Base-by-base conservation (phyloP, 2,888 invertebrate genomes). In the Cremastinae sp. region DNA sequence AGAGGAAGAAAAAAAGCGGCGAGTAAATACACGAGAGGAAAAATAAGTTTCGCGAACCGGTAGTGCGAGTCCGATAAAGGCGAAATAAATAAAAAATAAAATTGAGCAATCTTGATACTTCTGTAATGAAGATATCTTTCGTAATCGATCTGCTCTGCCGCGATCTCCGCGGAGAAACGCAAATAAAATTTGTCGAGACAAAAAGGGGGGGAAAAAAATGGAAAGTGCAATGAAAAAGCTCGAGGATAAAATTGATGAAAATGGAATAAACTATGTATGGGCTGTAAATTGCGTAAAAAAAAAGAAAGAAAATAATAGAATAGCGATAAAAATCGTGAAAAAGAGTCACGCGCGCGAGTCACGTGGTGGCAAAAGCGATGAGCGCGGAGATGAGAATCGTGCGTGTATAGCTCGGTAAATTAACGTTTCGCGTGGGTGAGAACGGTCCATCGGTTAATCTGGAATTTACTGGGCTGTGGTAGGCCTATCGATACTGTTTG, bases 401-500 rank as follows among this genome's bases (percentile, higher is more conserved):
- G 38, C 54, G 61, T 68, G 73, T 74, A n/a, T n/a, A 61, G 68
- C 73, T 61, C 53, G 53, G 73, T 62, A 75, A 76, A 78, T 82
- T 79, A 82, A 78, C 75, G 77, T 36, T 75, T 54, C 64, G 79
- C 82, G 82, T 82, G 82, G 82, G 82, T 78, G 81, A 69, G 71
- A 66, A 64, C 71, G 64, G 66, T 70, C 28, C 28, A 28, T 28
- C 28, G 28, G 73, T 66, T 74, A 66, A 74, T 74, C 73, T 34
- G 66, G 61, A 74, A 74, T 74, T 68, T 74, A 74, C 73, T 28
- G 73, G 68, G 66, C n/a, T n/a, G 54, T 54, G 54, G 61, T 47
- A 53, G 54, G 36, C 61, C 73, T 54, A 74, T 76, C 79, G 78
- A 81, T 81, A 80, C 73, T 78, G 76, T 73, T 73, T 73, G 65